phyloP scores from a whole-genome alignment of 2,797 vertebrate species.

The Hozukius guyotensis region DNA sequence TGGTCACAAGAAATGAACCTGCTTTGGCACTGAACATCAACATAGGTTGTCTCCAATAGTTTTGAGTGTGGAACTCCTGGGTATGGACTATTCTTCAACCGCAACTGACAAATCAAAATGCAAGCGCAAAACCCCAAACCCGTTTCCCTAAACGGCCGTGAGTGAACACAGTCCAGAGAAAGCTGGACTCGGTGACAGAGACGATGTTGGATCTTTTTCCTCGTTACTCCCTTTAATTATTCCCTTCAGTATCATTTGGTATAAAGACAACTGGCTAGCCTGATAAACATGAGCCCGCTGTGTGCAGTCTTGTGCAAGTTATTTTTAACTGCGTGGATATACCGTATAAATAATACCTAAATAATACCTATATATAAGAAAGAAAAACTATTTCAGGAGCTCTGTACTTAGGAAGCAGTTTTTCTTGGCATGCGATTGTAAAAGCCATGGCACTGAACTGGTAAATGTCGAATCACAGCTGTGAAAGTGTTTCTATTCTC shows the following conservation, averaged over 20 bases:
- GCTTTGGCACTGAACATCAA: neutral
- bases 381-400: neutral
- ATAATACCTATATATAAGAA: neutral
- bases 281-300: neutral
- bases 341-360: neutral
- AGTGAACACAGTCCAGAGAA: neutral
- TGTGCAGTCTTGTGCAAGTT: neutral
- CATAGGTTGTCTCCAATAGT: neutral
- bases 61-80: neutral
- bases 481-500: conserved; percentile 13
- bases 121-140: neutral
- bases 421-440: neutral
- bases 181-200: neutral
- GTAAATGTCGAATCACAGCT: conserved; percentile 9
- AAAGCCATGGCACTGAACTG: neutral
- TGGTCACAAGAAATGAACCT: neutral
- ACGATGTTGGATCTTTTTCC: neutral
- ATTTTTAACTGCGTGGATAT: neutral
- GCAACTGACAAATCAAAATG: neutral
- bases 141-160: neutral
- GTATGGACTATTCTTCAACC: neutral
- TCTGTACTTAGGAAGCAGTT: neutral
- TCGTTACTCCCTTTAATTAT: neutral
- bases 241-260: neutral
- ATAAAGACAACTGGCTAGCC: neutral